A percentile compares a stretch with the other conserved stretches of the same genome.
Conservation (phyloP, 1,140 invertebrate genomes). For the Penaeus indicus region DNA sequence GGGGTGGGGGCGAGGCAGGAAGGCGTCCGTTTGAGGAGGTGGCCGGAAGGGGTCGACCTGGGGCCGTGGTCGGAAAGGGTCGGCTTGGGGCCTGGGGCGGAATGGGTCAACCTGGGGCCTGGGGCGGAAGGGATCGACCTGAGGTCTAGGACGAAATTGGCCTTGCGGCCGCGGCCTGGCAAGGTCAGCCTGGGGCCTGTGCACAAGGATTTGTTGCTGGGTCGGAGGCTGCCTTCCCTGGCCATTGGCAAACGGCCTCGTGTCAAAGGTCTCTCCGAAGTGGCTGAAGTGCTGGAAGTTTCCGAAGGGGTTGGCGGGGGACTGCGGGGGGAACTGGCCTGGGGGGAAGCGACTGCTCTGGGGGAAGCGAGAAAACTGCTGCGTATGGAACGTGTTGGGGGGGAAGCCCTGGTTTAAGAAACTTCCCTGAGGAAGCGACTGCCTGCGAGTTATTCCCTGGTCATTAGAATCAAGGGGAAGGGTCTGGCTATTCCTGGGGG, state of each 20-base stretch:
- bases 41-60: conserved; percentile 16
- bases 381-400: conserved; percentile 38
- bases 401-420: conserved; percentile 38
- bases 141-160: too few species aligned
- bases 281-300: neutral
- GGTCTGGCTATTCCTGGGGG: too few species aligned
- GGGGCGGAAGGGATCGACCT: neutral
- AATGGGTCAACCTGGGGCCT: conserved; percentile 15
- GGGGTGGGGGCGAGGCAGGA: neutral
- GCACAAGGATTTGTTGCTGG: too few species aligned
- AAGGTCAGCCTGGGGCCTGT: too few species aligned
- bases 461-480: neutral
- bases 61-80: neutral
- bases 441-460: conserved; percentile 50
- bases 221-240: too few species aligned
- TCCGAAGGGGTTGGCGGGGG: neutral
- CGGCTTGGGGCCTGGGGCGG: conserved; percentile 17
- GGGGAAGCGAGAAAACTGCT: conserved; percentile 1
- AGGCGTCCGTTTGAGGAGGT: conserved; percentile 4
- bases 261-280: neutral
- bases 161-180: too few species aligned
- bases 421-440: conserved; percentile 33
- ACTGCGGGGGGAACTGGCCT: neutral
- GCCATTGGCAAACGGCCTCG: too few species aligned
- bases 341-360: neutral